A percentile compares a stretch with the other conserved stretches of the same genome.
Conservation (phyloP, 53 echinoderm and acorn worm genomes). For the Arbacia lixula region DNA sequence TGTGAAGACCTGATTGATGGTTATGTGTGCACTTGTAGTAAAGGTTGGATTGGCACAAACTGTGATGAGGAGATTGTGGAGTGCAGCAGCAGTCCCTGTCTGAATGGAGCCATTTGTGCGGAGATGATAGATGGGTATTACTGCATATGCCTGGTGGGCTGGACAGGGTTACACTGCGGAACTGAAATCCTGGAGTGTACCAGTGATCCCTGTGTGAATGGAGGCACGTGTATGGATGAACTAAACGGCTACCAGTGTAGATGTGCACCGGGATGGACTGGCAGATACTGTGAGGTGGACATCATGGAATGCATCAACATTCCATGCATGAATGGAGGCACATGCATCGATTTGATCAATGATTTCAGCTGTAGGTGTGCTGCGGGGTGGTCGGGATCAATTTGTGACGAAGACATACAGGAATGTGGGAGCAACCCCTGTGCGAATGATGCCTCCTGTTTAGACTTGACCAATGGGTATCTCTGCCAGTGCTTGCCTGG, state of each 20-base stretch:
- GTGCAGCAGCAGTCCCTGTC: background rate
- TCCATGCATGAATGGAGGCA: conserved; percentile 63
- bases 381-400: conserved; percentile 59
- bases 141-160: background rate
- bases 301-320: conserved; percentile 61
- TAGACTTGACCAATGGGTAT: background rate
- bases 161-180: background rate
- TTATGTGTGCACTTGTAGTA: conserved; percentile 57
- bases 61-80: conserved; percentile 3
- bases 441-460: conserved; percentile 30
- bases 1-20: conserved; percentile 21
- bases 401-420: background rate
- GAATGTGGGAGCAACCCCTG: conserved; percentile 2
- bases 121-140: background rate
- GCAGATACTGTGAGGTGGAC: conserved; percentile 28
- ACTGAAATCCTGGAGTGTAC: conserved; percentile 27
- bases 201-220: conserved; percentile 19
- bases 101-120: conserved; percentile 42
- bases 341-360: conserved; percentile 41
- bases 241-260: background rate
- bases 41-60: conserved; percentile 51
- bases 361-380: conserved; percentile 60
- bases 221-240: conserved; percentile 12
- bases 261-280: conserved; percentile 29
- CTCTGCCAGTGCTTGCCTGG: background rate